These are phyloP conservation scores for Sericinus montela DNA, from an alignment of 2,888 invertebrate species.

Conservation along the genomic window DNA sequence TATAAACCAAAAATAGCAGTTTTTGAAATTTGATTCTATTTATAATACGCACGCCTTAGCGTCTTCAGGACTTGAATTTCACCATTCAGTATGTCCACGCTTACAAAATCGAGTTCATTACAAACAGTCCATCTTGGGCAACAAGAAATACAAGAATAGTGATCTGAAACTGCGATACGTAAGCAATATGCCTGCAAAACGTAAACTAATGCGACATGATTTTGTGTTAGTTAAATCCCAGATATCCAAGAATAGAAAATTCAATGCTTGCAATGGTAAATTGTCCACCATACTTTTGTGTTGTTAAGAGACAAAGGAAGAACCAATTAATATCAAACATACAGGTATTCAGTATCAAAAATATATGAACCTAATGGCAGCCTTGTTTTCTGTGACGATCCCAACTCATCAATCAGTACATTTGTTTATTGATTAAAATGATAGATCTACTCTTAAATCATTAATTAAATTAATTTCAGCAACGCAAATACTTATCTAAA, in stretches of 20 bases:
- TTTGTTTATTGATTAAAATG: no score
- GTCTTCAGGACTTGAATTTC: neutral
- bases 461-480: no score
- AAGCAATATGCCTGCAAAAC: slow-evolving; percentile 45
- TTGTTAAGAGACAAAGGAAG: slow-evolving; percentile 7
- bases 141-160: slow-evolving; percentile 16
- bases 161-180: slow-evolving; percentile 39
- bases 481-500: no score
- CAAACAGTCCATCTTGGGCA: slow-evolving; percentile 25
- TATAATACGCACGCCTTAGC: no score
- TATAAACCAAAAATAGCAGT: no score
- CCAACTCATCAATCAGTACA: no score
- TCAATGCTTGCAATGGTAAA: slow-evolving; percentile 26
- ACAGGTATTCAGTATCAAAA: no score
- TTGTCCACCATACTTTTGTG: slow-evolving; percentile 32
- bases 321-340: neutral
- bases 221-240: slow-evolving; percentile 40
- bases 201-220: slow-evolving; percentile 60
- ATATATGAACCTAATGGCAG: no score
- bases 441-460: no score
- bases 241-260: slow-evolving; percentile 35
- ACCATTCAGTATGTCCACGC: slow-evolving; percentile 13
- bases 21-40: no score
- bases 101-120: slow-evolving; percentile 22
- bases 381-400: no score